Conservation (phyloP, 1,140 invertebrate species). For the Drosophila hydei region DNA sequence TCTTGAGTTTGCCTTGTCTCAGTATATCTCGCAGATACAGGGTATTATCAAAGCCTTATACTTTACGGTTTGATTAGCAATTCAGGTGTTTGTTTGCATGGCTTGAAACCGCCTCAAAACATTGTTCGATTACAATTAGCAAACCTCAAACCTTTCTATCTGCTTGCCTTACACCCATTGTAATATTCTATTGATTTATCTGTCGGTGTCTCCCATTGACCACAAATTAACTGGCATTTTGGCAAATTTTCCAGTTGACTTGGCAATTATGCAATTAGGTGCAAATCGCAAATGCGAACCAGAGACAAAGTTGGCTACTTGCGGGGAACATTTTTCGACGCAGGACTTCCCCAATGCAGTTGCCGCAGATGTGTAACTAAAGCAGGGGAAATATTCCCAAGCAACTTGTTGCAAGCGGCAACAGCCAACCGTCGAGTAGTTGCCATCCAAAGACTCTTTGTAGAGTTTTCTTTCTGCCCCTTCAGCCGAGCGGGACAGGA, state of each 20-base stretch:
- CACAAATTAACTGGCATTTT: constrained; percentile 63
- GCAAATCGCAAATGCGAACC: constrained; percentile 30
- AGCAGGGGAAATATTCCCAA: constrained; percentile 5
- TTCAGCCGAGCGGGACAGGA: background rate
- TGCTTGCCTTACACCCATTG: background rate
- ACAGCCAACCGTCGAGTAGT: constrained; percentile 20
- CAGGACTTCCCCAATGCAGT: constrained; percentile 2
- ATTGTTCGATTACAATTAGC: constrained; percentile 26
- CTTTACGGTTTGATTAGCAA: no score
- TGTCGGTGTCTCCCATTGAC: constrained; percentile 29
- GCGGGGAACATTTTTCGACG: constrained; percentile 13
- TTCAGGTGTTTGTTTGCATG: constrained; percentile 12
- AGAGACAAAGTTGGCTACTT: constrained; percentile 21
- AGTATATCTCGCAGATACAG: no score
- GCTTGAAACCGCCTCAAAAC: background rate
- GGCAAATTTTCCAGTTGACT: constrained; percentile 70
- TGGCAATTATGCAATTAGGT: constrained; percentile 76
- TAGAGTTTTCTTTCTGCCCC: constrained; percentile 41
- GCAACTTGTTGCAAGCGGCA: constrained; percentile 71
- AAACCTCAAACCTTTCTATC: background rate
- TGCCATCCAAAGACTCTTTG: constrained; percentile 14
- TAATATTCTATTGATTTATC: constrained; percentile 33
- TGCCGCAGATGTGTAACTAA: constrained; percentile 6
- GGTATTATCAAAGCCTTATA: background rate
- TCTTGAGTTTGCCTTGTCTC: no score